Base-by-base conservation (phyloP, 2,797 vertebrate genomes). In the Darevskia nairensis region DNA sequence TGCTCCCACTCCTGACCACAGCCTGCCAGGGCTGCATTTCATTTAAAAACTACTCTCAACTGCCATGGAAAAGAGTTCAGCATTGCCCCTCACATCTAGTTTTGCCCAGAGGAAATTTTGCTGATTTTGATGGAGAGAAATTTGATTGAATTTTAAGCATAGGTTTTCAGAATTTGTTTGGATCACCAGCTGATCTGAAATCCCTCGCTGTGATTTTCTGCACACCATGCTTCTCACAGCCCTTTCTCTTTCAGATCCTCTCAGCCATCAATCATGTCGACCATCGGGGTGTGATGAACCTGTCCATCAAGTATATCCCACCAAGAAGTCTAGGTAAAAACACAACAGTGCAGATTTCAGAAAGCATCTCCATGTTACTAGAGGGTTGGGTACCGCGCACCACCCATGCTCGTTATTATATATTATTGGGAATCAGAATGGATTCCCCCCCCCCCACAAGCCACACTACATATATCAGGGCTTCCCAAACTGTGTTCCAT, bases 201-300 rank as follows among this genome's bases (percentile, higher is more conserved):
- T 90, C 55, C 66, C 88, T 59, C 21, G 84, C 86, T 83, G 44
- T 50, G 29, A 78, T 88, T 41, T 85, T 84, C 0, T 66, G 17
- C 71, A 86, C 0, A 0, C 77, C 46, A 72, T 69, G 66, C 82
- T 74, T 25, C 0, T 87, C n/a, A 0, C n/a, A 84, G 86, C 23
- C 78, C 69, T n/a, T n/a, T 93, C 46, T 92, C 44, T 95, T 93
- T 61, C 93, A 97, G 96, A 95, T 95, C 84, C 94, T 96, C 76
- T 96, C 95, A 64, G 95, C 96, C 81, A 90, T 94, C 90, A 95
- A 95, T 0, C 95, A 94, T 25, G 94, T 93, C 50, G 96, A 96
- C 90, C 96, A 97, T 79, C 93, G 95, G 82, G 96, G 96, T 39
- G 95, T 96, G 88, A 97, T 97, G 94, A 96, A 95, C 87, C 91